These are phyloP conservation scores for Platycheirus albimanus DNA, from an alignment of 2,888 invertebrate species.

Conservation along the genomic window DNA sequence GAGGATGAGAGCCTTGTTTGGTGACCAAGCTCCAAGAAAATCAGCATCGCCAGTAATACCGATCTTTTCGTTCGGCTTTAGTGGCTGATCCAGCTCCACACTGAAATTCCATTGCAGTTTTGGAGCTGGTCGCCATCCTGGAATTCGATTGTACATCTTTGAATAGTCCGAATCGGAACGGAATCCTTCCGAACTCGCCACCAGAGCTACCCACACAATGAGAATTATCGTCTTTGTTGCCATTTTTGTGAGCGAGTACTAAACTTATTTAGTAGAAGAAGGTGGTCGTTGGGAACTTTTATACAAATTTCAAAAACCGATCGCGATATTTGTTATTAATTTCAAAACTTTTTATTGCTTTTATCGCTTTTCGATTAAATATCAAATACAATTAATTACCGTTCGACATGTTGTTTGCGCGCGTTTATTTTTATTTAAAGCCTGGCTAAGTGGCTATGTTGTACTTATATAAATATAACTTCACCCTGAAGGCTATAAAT, in stretches of 20 bases:
- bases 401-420: slow-evolving; percentile 24
- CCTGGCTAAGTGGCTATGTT: too few species aligned
- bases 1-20: slow-evolving; percentile 85
- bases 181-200: slow-evolving; percentile 74
- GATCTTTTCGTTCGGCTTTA: slow-evolving; percentile 86
- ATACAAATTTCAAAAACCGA: slow-evolving; percentile 23
- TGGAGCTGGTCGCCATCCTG: slow-evolving; percentile 35
- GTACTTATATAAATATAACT: slow-evolving; percentile 20
- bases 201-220: slow-evolving; percentile 73
- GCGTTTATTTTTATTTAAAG: slow-evolving; percentile 28
- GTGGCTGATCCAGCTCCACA: slow-evolving; percentile 81
- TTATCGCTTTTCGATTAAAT: slow-evolving; percentile 45
- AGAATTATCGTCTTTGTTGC: slow-evolving; percentile 35
- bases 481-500: slow-evolving; percentile 26
- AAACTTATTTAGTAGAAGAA: slow-evolving; percentile 24
- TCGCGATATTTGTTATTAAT: slow-evolving; percentile 6
- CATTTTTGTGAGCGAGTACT: slow-evolving; percentile 42
- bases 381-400: slow-evolving; percentile 13
- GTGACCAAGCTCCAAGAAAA: slow-evolving; percentile 88
- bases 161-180: slow-evolving; percentile 51
- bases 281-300: slow-evolving; percentile 26
- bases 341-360: not conserved
- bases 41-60: slow-evolving; percentile 88
- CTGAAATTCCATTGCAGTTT: slow-evolving; percentile 75
- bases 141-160: slow-evolving; percentile 49